A percentile compares a stretch with the other conserved stretches of the same genome.
phyloP scores from a whole-genome alignment of 2,888 invertebrate genomes.

The Smittia sp. region DNA sequence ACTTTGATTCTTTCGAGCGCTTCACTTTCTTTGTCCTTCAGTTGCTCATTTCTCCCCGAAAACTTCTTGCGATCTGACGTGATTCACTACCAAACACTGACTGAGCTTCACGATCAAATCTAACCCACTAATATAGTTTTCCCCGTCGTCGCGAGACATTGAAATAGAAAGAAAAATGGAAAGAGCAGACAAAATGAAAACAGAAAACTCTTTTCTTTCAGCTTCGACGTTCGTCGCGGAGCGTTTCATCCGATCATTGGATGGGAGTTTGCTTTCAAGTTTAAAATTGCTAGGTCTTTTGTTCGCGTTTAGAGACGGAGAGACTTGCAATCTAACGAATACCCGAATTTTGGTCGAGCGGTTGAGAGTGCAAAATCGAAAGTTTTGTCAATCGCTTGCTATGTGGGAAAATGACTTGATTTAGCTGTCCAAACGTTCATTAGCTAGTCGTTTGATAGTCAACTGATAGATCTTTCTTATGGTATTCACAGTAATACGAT shows the following conservation, averaged over 20 bases:
- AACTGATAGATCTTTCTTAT: too few relatives aligned
- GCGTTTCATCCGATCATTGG: too few relatives aligned
- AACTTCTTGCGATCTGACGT: constrained; percentile 2
- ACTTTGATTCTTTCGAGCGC: too few relatives aligned
- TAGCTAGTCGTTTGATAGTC: too few relatives aligned
- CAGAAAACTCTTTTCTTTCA: constrained; percentile 1
- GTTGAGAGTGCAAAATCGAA: too few relatives aligned
- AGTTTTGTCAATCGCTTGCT: too few relatives aligned
- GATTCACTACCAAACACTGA: constrained; percentile 43
- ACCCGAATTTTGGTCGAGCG: too few relatives aligned
- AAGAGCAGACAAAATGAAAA: constrained; percentile 22
- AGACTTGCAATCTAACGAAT: background rate
- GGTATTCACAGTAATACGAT: too few relatives aligned
- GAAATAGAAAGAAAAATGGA: constrained; percentile 28
- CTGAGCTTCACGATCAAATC: constrained; percentile 43
- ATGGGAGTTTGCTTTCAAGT: background rate
- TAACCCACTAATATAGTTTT: constrained; percentile 47
- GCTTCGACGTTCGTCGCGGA: background rate
- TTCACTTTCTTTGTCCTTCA: background rate
- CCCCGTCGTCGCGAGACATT: constrained; percentile 6
- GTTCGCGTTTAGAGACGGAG: background rate
- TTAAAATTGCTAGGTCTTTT: background rate
- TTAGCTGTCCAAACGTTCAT: too few relatives aligned
- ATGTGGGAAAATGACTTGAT: too few relatives aligned
- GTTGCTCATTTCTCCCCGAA: background rate